These are phyloP conservation scores for Apus apus DNA, from an alignment of 2,113 vertebrate species.

Conservation along the genomic window DNA sequence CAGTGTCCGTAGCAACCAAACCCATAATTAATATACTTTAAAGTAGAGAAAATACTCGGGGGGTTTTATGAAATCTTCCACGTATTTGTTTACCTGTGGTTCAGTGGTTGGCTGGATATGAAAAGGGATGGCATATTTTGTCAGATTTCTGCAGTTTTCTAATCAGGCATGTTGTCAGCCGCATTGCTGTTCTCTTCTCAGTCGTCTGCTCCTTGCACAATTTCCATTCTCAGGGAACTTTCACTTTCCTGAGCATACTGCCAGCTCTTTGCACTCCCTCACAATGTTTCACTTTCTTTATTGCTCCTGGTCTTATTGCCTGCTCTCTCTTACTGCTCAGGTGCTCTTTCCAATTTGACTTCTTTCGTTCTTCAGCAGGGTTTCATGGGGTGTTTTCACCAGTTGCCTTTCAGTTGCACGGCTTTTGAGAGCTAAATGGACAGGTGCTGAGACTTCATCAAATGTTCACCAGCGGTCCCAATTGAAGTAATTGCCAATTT, in stretches of 20 bases:
- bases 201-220: not conserved
- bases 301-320: not conserved
- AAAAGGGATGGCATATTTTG: not conserved
- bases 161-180: not conserved
- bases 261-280: not conserved
- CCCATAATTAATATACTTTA: slow-evolving; percentile 7
- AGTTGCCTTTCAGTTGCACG: not conserved
- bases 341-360: not conserved
- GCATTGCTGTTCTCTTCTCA: not conserved
- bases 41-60: not conserved
- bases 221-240: not conserved
- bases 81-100: not conserved
- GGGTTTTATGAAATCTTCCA: not conserved
- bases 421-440: not conserved
- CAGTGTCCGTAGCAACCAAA: not conserved
- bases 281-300: not conserved
- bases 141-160: not conserved
- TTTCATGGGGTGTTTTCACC: not conserved
- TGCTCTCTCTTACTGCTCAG: not conserved
- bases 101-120: not conserved
- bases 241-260: not conserved
- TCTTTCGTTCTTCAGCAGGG: rapidly evolving
- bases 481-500: slow-evolving; percentile 16
- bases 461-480: not conserved
- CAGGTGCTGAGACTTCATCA: not conserved